Conservation (phyloP, 2,113 vertebrate species). For the Alethe diademata region DNA sequence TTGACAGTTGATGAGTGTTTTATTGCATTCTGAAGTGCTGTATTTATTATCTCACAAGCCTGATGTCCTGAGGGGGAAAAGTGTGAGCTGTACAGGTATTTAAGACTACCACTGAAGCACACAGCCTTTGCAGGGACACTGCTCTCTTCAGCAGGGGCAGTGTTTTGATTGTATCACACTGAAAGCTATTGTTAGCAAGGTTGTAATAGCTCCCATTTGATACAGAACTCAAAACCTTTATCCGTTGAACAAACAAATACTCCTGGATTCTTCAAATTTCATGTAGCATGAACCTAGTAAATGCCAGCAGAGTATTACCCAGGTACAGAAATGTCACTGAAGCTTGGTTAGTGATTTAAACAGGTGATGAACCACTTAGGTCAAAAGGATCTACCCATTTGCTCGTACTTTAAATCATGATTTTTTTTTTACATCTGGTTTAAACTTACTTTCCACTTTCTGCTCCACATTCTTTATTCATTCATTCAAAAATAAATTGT, state of each 20-base stretch:
- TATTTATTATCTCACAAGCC: not conserved
- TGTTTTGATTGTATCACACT: not conserved
- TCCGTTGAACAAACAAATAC: not conserved
- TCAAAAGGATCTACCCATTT: not conserved
- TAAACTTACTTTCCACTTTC: not conserved
- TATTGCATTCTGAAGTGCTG: not conserved
- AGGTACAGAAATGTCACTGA: not conserved
- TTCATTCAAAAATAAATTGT: not conserved
- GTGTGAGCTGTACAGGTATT: not conserved
- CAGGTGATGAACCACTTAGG: not conserved
- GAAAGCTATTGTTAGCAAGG: not conserved
- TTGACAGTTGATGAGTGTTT: not conserved
- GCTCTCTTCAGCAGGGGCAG: not conserved
- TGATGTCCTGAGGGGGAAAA: not conserved
- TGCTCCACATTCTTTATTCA: not conserved
- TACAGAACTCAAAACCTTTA: not conserved
- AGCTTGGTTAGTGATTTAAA: not conserved
- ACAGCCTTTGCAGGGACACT: not conserved
- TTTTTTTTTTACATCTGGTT: not conserved
- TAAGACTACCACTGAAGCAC: not conserved
- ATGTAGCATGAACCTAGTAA: not conserved
- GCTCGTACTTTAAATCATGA: not conserved
- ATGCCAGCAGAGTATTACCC: not conserved
- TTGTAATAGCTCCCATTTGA: not conserved
- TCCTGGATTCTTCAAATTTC: not conserved